Conservation (phyloP, 2,113 vertebrate species). For the Probosciger aterrimus region DNA sequence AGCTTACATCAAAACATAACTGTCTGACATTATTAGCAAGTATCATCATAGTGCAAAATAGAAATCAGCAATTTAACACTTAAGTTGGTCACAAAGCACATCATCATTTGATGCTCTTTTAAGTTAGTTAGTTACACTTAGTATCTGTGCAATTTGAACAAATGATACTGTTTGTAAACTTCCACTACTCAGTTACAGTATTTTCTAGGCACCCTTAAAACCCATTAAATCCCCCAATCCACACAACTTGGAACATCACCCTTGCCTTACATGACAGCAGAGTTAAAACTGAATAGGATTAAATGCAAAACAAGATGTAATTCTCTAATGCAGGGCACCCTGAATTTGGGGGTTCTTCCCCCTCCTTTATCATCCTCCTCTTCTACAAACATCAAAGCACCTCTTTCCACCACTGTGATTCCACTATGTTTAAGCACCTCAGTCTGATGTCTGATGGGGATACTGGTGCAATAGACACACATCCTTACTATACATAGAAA, state of each 20-base stretch:
- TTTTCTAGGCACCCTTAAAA: neutral
- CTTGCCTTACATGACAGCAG: neutral
- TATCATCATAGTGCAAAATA: neutral
- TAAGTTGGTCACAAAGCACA: neutral
- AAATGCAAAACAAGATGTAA: neutral
- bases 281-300: neutral
- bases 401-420: neutral
- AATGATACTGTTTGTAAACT: neutral
- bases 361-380: neutral
- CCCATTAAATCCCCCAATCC: neutral
- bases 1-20: neutral
- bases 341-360: neutral
- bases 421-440: neutral
- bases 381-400: neutral
- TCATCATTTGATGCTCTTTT: neutral
- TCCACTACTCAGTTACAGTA: neutral
- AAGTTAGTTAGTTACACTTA: neutral
- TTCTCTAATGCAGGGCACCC: neutral
- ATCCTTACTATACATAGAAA: neutral
- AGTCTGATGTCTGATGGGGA: neutral
- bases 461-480: neutral
- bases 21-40: neutral
- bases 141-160: neutral
- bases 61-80: slow-evolving; percentile 2
- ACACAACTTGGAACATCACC: neutral